Conservation (phyloP, 2,888 invertebrate genomes). For the Sarcophaga caerulescens region DNA sequence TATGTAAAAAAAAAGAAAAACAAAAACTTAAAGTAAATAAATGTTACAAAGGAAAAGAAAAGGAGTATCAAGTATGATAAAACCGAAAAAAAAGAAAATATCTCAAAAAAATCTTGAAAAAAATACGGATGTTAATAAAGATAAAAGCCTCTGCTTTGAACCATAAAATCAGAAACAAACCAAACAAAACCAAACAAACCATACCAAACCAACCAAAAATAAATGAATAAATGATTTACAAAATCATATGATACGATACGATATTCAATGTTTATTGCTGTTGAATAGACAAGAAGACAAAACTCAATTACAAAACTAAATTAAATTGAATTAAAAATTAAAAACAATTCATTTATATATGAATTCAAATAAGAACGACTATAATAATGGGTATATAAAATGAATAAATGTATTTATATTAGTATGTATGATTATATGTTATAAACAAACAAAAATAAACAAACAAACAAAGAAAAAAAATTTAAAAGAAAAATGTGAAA, state of each 20-base stretch:
- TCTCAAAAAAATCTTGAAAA: background rate
- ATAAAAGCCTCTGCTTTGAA: conserved; percentile 51
- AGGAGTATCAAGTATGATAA: too few species aligned
- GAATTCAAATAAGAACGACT: conserved; percentile 35
- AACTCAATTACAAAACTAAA: background rate
- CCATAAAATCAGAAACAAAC: conserved; percentile 14
- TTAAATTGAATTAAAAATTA: background rate
- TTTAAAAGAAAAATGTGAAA: background rate
- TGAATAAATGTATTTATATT: conserved; percentile 53
- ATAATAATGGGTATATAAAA: conserved; percentile 23
- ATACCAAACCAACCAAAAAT: too few species aligned
- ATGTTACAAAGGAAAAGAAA: too few species aligned
- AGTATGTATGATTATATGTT: conserved; percentile 14
- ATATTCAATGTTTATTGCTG: conserved; percentile 64
- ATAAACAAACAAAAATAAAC: too few species aligned
- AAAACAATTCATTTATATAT: conserved; percentile 31
- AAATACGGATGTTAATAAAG: conserved; percentile 36
- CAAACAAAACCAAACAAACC: background rate
- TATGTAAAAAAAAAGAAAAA: too few species aligned
- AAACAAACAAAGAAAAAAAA: too few species aligned
- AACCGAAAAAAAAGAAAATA: background rate
- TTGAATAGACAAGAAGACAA: conserved; percentile 54
- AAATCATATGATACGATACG: conserved; percentile 24
- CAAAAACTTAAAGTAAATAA: too few species aligned
- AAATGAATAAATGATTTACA: background rate